Conservation (phyloP, 2,113 vertebrate species). For the Mirounga angustirostris region DNA sequence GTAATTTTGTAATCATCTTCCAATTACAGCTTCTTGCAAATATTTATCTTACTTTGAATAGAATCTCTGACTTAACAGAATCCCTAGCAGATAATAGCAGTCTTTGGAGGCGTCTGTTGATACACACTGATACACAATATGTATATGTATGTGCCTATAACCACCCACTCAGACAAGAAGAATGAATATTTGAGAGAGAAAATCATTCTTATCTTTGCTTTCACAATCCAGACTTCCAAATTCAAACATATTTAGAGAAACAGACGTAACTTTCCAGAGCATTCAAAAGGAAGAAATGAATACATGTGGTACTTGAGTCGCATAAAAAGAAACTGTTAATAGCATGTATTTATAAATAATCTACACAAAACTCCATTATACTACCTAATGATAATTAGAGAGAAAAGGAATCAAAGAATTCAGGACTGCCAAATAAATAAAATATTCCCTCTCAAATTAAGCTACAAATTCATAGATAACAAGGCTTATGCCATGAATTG, state of each 20-base stretch:
- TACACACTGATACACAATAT: conserved; percentile 78
- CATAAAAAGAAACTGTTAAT: conserved; percentile 47
- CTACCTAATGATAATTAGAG: conserved; percentile 61
- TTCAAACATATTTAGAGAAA: conserved; percentile 66
- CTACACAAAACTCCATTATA: conserved; percentile 66
- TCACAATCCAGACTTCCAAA: conserved; percentile 65
- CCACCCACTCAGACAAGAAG: conserved; percentile 60
- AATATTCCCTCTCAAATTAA: conserved; percentile 83
- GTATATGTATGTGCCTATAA: conserved; percentile 78
- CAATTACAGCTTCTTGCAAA: conserved; percentile 79
- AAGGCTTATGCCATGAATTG: conserved; percentile 81
- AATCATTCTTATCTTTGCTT: conserved; percentile 73
- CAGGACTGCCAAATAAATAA: conserved; percentile 77
- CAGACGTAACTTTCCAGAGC: conserved; percentile 43
- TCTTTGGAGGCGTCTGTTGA: conserved; percentile 82
- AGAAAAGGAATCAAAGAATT: conserved; percentile 76
- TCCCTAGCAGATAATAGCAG: conserved; percentile 80
- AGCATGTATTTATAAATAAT: conserved; percentile 70
- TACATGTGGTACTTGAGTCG: neutral
- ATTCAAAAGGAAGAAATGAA: neutral
- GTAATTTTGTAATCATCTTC: conserved; percentile 76
- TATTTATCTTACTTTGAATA: conserved; percentile 82
- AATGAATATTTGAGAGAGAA: conserved; percentile 66
- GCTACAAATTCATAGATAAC: conserved; percentile 83
- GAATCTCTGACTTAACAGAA: conserved; percentile 81